These are phyloP conservation scores for Opisthograptis luteolata DNA, from an alignment of 2,888 invertebrate species.

Conservation along the genomic window DNA sequence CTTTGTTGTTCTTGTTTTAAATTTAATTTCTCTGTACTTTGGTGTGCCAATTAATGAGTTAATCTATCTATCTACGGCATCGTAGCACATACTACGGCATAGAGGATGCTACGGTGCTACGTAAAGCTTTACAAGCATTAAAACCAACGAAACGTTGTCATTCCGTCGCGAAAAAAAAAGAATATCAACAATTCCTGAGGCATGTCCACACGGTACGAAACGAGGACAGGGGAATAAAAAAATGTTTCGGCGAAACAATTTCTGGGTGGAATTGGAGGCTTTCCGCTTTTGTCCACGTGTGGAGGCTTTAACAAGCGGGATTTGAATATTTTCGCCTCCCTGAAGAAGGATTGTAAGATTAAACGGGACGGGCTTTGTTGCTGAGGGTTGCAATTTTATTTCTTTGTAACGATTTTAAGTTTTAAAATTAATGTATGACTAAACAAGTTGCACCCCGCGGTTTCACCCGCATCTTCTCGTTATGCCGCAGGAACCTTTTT, in stretches of 20 bases:
- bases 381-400: too few species aligned
- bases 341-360: conserved; percentile 13
- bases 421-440: too few species aligned
- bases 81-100: too few species aligned
- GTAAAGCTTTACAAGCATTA: neutral
- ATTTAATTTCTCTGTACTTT: too few species aligned
- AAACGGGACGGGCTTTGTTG: neutral
- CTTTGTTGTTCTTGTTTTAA: too few species aligned
- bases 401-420: too few species aligned
- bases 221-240: conserved; percentile 41
- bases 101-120: neutral
- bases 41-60: too few species aligned
- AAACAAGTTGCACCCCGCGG: too few species aligned
- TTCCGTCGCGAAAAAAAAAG: conserved; percentile 34
- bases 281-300: conserved; percentile 46
- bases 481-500: too few species aligned
- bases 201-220: conserved; percentile 48
- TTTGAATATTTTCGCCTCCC: conserved; percentile 35
- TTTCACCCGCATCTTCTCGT: too few species aligned
- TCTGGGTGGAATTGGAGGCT: conserved; percentile 46
- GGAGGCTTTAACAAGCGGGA: conserved; percentile 39
- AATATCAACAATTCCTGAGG: conserved; percentile 40
- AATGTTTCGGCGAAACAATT: conserved; percentile 51
- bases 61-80: too few species aligned
- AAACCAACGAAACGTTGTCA: conserved; percentile 32